Conservation (phyloP, 1,140 invertebrate species). For the Parapsyche elsis region DNA sequence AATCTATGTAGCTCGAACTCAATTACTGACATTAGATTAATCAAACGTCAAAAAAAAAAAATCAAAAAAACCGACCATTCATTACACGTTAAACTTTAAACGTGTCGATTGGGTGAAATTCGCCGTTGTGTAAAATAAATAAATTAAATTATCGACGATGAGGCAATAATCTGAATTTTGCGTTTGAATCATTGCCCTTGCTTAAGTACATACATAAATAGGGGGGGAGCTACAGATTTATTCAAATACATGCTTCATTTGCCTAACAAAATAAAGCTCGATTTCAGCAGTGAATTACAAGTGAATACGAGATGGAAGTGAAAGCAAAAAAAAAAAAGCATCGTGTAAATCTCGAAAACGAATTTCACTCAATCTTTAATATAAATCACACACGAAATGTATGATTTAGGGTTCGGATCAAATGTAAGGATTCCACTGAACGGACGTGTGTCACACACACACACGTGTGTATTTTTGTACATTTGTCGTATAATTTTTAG, state of each 20-base stretch:
- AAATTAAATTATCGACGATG: too few species aligned
- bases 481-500: conserved; percentile 28
- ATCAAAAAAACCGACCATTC: too few species aligned
- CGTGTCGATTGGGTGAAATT: too few species aligned
- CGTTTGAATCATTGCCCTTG: too few species aligned
- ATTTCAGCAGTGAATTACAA: conserved; percentile 7
- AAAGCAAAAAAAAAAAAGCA: background rate
- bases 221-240: too few species aligned
- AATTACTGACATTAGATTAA: too few species aligned
- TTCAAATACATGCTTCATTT: too few species aligned
- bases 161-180: too few species aligned
- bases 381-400: background rate
- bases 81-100: too few species aligned
- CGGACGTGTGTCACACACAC: background rate
- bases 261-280: background rate
- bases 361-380: conserved; percentile 26
- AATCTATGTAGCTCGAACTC: background rate
- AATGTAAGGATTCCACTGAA: background rate
- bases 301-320: background rate
- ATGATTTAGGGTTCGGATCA: conserved; percentile 22
- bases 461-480: background rate
- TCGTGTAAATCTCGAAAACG: background rate
- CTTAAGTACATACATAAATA: too few species aligned
- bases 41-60: too few species aligned
- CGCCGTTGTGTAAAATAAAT: too few species aligned